Evolutionary conservation across 2,888 invertebrate species (phyloP).

Genomic region (Yponomeuta cagnagella): DNA sequence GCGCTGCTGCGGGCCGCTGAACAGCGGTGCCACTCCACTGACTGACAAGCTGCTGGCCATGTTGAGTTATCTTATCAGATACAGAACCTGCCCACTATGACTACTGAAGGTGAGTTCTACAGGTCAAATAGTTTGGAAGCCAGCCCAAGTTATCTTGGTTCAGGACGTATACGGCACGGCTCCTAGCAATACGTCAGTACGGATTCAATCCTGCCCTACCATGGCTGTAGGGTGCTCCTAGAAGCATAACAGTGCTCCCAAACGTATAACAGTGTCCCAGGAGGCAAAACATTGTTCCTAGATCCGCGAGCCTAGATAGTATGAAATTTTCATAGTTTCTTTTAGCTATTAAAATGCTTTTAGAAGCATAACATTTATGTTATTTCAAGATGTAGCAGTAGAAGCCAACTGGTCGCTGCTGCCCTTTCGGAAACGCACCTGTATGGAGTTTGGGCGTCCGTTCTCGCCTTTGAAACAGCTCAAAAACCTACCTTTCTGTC

Average conservation of each 20-base stretch:
- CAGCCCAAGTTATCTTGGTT: too few species aligned
- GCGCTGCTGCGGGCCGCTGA: slow-evolving; percentile 40
- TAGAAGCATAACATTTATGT: too few species aligned
- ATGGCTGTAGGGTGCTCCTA: not conserved
- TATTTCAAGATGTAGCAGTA: too few species aligned
- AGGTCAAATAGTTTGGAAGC: too few species aligned
- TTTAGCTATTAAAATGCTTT: too few species aligned
- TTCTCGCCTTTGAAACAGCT: too few species aligned
- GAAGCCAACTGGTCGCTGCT: too few species aligned
- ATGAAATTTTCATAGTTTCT: too few species aligned
- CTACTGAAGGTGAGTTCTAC: too few species aligned
- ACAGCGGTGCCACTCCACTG: slow-evolving; percentile 35
- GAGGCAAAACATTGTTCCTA: not conserved
- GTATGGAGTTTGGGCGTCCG: too few species aligned
- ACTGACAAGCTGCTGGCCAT: slow-evolving; percentile 51
- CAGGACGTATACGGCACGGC: not conserved
- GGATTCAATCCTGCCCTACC: not conserved
- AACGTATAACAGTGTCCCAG: not conserved
- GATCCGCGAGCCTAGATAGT: not conserved
- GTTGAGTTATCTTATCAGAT: slow-evolving; percentile 48
- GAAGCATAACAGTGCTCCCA: not conserved
- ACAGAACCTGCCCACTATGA: slow-evolving; percentile 34
- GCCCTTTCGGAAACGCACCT: too few species aligned
- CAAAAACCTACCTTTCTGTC: too few species aligned
- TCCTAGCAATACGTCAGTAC: not conserved